These are phyloP conservation scores for Sebastes oblongus DNA, from an alignment of 2,797 vertebrate species.

Conservation along the genomic window DNA sequence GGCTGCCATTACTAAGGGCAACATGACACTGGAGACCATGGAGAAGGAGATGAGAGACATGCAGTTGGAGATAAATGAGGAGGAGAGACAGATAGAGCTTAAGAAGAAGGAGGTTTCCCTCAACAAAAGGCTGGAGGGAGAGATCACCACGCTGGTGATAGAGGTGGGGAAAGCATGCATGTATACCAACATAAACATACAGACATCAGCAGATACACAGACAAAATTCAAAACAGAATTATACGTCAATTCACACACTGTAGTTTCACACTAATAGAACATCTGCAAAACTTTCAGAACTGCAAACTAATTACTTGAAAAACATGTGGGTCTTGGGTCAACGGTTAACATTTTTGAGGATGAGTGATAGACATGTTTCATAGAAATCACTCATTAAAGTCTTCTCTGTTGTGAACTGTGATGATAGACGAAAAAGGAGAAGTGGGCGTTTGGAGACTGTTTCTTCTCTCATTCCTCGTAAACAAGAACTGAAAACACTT, in stretches of 20 bases:
- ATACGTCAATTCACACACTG: background rate
- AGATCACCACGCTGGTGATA: constrained; percentile 82
- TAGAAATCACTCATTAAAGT: constrained; percentile 31
- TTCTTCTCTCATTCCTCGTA: background rate
- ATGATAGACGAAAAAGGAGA: too few species aligned
- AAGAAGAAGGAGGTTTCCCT: constrained; percentile 73
- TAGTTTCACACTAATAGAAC: background rate
- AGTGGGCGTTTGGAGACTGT: too few species aligned
- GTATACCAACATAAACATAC: background rate
- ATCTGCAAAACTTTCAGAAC: background rate
- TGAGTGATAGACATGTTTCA: background rate
- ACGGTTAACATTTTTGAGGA: background rate
- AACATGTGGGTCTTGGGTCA: constrained; percentile 7
- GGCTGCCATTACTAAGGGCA: constrained; percentile 78
- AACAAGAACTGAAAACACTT: constrained; percentile 2
- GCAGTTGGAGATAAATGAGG: constrained; percentile 81
- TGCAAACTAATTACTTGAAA: constrained; percentile 29
- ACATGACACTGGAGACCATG: constrained; percentile 79
- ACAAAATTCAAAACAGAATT: background rate
- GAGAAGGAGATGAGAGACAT: constrained; percentile 87
- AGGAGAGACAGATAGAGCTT: constrained; percentile 82
- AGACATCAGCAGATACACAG: background rate
- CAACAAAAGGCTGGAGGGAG: constrained; percentile 80
- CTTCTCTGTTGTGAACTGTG: constrained; percentile 19
- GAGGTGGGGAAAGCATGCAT: constrained; percentile 78